These are phyloP conservation scores for Diplolepis rosae DNA, from an alignment of 2,888 invertebrate genomes.

Conservation along the genomic window DNA sequence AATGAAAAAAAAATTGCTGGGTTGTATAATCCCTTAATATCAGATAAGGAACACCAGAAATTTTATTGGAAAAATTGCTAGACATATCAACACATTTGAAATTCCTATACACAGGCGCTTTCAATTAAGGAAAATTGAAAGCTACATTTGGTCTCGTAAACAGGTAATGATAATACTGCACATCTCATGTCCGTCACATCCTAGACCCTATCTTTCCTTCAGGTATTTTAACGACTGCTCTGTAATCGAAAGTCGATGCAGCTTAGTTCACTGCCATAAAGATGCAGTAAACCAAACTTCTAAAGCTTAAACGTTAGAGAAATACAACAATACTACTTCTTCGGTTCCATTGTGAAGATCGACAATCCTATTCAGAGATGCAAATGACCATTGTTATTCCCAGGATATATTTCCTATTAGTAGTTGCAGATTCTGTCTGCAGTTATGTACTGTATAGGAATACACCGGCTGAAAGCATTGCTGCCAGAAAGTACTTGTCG, in stretches of 20 bases:
- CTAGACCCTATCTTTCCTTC: background rate
- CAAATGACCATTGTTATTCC: conserved; percentile 51
- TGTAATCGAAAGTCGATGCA: conserved; percentile 13
- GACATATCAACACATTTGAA: background rate
- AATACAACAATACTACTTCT: conserved; percentile 28
- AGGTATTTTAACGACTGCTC: conserved; percentile 18
- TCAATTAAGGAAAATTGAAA: conserved; percentile 12
- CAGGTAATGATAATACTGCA: conserved; percentile 2
- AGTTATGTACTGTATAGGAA: conserved; percentile 28
- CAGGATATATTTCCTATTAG: conserved; percentile 48
- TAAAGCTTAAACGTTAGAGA: conserved; percentile 23
- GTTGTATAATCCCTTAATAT: no score
- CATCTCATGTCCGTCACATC: background rate
- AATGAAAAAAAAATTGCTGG: no score
- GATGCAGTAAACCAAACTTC: conserved; percentile 17
- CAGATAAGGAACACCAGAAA: no score
- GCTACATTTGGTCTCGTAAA: background rate
- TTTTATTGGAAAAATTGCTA: background rate
- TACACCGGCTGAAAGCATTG: conserved; percentile 16
- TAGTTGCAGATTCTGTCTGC: conserved; percentile 35
- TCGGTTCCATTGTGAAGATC: conserved; percentile 37
- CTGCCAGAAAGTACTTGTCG: background rate
- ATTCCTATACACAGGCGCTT: background rate
- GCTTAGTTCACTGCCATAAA: conserved; percentile 20
- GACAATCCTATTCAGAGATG: conserved; percentile 40